Evolutionary conservation across 2,113 vertebrate genomes (phyloP).

Genomic region (Sinocyclocheilus rhinocerous): DNA sequence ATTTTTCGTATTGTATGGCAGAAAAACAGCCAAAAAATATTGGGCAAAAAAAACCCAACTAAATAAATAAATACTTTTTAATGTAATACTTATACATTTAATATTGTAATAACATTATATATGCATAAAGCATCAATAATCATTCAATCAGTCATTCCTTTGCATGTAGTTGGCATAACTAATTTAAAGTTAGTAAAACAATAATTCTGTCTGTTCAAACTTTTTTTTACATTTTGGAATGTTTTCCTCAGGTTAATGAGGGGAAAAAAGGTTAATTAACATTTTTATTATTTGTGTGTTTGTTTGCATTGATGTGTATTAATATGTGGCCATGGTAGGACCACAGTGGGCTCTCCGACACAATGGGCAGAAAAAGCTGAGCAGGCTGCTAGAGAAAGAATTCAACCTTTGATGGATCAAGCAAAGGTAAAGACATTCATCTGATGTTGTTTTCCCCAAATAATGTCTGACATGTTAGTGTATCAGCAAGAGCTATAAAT

Average conservation of each 20-base stretch:
- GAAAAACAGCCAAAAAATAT: not conserved
- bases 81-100: too few species aligned
- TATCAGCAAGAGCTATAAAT: not conserved
- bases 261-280: not conserved
- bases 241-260: not conserved
- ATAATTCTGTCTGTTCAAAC: not conserved
- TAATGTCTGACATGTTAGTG: not conserved
- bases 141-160: not conserved
- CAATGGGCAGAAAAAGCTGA: slow-evolving; percentile 68
- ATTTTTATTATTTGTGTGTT: not conserved
- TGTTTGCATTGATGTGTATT: slow-evolving; percentile 34
- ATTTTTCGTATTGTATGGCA: not conserved
- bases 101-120: too few species aligned
- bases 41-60: too few species aligned
- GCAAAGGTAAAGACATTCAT: slow-evolving; percentile 69
- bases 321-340: slow-evolving; percentile 66
- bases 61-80: too few species aligned
- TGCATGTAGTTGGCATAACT: not conserved
- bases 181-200: not conserved
- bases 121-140: too few species aligned
- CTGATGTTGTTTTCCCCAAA: not conserved
- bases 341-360: slow-evolving; percentile 63
- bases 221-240: not conserved
- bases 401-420: slow-evolving; percentile 66
- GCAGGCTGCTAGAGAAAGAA: slow-evolving; percentile 58